A percentile compares a stretch with the other conserved stretches of the same genome.
Evolutionary conservation across 2,113 vertebrate species (phyloP).

Genomic region (Opisthocomus hoazin): DNA sequence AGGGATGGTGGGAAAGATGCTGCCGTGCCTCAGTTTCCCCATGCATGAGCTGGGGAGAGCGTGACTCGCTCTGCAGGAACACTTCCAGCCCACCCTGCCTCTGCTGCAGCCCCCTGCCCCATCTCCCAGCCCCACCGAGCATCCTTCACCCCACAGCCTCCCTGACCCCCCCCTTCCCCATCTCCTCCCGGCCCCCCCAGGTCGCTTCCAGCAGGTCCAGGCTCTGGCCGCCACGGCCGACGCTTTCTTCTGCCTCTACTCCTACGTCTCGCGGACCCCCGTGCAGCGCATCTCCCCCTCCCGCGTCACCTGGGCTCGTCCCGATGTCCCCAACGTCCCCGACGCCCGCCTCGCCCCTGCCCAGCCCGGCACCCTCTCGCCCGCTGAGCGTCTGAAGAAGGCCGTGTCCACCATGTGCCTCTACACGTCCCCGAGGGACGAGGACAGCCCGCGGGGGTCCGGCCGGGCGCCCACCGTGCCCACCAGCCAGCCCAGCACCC

Average conservation of each 20-base stretch:
- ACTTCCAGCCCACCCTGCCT: not conserved
- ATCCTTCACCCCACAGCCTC: not conserved
- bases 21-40: not conserved
- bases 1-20: not conserved
- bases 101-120: too few species aligned
- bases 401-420: conserved; percentile 88
- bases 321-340: conserved; percentile 35
- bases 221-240: conserved; percentile 84
- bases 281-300: conserved; percentile 82
- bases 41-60: fast-evolving
- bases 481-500: conserved; percentile 45
- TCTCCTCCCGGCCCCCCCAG: conserved; percentile 50
- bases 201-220: conserved; percentile 90
- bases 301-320: conserved; percentile 66
- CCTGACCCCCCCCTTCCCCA: not conserved
- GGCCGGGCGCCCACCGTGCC: not conserved
- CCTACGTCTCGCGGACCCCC: conserved; percentile 85
- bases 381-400: conserved; percentile 81
- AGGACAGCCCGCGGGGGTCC: not conserved
- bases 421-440: conserved; percentile 66
- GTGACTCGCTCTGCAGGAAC: too few species aligned
- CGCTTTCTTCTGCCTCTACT: conserved; percentile 90
- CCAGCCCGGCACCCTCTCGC: conserved; percentile 70
- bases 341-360: conserved; percentile 33
- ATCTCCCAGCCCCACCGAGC: too few species aligned